phyloP scores from a whole-genome alignment of 2,797 vertebrate species.

The Craterocephalus amniculus region DNA sequence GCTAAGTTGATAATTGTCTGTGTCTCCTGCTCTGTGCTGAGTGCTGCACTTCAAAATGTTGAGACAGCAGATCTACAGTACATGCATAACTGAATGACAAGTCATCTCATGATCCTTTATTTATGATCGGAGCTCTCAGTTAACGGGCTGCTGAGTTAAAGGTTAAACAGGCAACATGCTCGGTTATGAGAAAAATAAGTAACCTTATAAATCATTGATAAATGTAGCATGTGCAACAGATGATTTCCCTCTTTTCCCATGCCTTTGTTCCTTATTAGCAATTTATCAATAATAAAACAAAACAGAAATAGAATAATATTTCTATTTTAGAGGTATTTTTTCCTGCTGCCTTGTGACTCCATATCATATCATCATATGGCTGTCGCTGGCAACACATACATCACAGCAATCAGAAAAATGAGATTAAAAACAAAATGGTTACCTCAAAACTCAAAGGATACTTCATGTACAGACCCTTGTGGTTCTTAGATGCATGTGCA shows the following conservation, averaged over 20 bases:
- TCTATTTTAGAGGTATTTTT: background rate
- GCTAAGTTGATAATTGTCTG: conserved; percentile 47
- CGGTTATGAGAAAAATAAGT: conserved; percentile 15
- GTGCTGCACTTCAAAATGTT: conserved; percentile 34
- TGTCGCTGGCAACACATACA: background rate
- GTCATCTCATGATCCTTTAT: conserved; percentile 39
- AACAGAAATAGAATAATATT: too few relatives aligned
- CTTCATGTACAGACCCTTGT: background rate
- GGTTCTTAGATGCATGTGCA: background rate
- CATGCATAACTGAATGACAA: conserved; percentile 24
- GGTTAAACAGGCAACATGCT: conserved; percentile 42
- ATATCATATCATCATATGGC: background rate
- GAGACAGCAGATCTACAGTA: conserved; percentile 15
- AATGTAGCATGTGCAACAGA: background rate
- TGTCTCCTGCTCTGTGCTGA: conserved; percentile 37
- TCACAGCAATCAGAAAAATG: background rate
- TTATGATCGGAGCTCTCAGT: conserved; percentile 36
- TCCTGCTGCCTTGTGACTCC: background rate
- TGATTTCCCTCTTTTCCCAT: background rate
- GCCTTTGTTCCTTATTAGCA: background rate
- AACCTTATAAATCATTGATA: background rate
- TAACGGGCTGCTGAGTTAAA: conserved; percentile 57
- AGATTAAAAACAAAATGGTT: background rate
- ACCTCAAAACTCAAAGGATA: background rate
- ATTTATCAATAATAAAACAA: background rate